These are phyloP conservation scores for Oostethus manadensis DNA, from an alignment of 2,113 vertebrate species.

Conservation along the genomic window DNA sequence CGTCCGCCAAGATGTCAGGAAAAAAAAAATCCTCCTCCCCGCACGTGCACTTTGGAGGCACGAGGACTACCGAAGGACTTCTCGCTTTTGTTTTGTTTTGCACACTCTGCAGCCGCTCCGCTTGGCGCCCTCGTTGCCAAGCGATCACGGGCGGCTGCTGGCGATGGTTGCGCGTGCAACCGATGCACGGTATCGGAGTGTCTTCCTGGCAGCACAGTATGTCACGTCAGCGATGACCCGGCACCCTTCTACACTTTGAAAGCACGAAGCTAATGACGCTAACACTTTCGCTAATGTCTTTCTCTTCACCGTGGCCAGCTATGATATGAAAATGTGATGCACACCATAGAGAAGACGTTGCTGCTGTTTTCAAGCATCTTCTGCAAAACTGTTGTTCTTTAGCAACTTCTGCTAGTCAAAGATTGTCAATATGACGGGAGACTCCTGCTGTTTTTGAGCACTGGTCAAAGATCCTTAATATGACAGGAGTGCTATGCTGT, in stretches of 20 bases:
- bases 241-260: constrained; percentile 26
- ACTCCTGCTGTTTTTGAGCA: no score
- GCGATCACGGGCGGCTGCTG: neutral
- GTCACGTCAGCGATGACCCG: constrained; percentile 22
- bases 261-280: neutral
- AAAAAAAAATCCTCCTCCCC: constrained; percentile 25
- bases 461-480: no score
- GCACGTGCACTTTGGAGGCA: constrained; percentile 19
- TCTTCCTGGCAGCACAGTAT: constrained; percentile 25
- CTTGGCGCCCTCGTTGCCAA: neutral
- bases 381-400: no score
- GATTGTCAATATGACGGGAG: no score
- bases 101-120: neutral
- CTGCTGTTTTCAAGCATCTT: no score
- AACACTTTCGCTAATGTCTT: constrained; percentile 10
- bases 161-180: constrained; percentile 27
- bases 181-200: constrained; percentile 21
- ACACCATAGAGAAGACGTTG: no score
- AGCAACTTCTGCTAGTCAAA: no score
- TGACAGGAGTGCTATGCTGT: no score
- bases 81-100: constrained; percentile 28
- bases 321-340: no score
- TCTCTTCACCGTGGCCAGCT: constrained; percentile 10
- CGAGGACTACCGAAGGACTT: constrained; percentile 3
- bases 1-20: constrained; percentile 35